A percentile compares a stretch with the other conserved stretches of the same genome.
These are phyloP conservation scores for Anorthoa munda DNA, from an alignment of 2,888 invertebrate genomes.

Conservation along the genomic window DNA sequence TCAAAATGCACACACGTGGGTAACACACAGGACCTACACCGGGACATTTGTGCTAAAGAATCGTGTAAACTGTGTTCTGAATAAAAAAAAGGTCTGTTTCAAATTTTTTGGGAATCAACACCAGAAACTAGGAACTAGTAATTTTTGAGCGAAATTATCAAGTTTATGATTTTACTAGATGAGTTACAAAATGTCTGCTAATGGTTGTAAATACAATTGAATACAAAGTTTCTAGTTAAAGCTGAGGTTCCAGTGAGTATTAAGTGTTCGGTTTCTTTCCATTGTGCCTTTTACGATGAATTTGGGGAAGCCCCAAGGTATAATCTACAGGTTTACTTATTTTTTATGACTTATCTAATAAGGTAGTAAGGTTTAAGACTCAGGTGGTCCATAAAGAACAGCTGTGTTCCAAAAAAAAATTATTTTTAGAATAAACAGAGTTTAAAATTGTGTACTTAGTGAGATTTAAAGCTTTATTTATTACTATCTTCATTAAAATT, in stretches of 20 bases:
- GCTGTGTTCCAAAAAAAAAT: background rate
- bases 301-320: slow-evolving; percentile 21
- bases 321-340: slow-evolving; percentile 23
- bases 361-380: slow-evolving; percentile 28
- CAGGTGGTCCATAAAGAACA: background rate
- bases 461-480: slow-evolving; percentile 26
- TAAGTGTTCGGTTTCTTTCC: slow-evolving; percentile 4
- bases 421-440: background rate
- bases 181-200: background rate
- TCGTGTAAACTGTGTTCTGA: slow-evolving; percentile 32
- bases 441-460: slow-evolving; percentile 20
- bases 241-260: slow-evolving; percentile 6
- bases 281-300: slow-evolving; percentile 15
- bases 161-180: background rate
- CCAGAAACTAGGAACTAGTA: background rate
- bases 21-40: slow-evolving; percentile 81
- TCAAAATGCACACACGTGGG: slow-evolving; percentile 81
- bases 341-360: slow-evolving; percentile 22
- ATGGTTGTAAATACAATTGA: background rate
- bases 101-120: background rate
- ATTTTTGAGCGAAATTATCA: background rate
- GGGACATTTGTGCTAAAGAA: slow-evolving; percentile 84
- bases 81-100: too few species aligned
- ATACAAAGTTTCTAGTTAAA: background rate
- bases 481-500: slow-evolving; percentile 11